A percentile compares a stretch with the other conserved stretches of the same genome.
phyloP scores from a whole-genome alignment of 2,113 vertebrate genomes.

The Mastomys coucha region DNA sequence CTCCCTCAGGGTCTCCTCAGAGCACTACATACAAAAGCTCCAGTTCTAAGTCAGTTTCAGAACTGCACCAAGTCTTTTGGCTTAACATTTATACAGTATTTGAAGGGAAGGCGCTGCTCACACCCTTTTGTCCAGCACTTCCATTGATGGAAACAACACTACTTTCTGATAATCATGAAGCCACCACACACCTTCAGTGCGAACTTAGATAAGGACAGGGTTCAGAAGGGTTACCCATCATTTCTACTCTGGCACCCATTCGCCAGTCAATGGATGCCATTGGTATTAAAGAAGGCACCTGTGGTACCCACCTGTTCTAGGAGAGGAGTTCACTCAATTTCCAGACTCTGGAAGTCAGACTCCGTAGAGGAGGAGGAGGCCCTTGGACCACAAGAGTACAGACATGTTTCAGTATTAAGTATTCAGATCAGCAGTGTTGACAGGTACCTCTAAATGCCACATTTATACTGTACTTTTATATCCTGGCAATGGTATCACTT shows the following conservation, averaged over 20 bases:
- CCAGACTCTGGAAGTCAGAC: not conserved
- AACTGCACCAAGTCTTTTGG: not conserved
- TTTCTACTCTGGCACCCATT: not conserved
- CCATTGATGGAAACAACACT: not conserved
- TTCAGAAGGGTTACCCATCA: not conserved
- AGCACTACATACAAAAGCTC: not conserved
- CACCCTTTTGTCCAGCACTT: not conserved
- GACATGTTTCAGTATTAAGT: not conserved
- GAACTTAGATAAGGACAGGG: not conserved
- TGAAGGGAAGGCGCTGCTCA: not conserved
- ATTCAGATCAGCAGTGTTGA: not conserved
- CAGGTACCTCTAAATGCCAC: not conserved
- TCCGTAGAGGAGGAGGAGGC: not conserved
- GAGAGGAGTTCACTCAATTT: not conserved
- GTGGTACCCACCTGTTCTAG: not conserved
- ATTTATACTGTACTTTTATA: not conserved
- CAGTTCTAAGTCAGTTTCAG: not conserved
- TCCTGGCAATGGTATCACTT: not conserved
- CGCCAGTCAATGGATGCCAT: not conserved
- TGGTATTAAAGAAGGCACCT: not conserved
- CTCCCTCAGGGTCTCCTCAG: not conserved
- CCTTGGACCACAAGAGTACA: not conserved
- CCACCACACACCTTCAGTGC: not conserved
- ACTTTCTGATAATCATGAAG: not conserved
- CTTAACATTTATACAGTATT: not conserved